phyloP scores from a whole-genome alignment of 2,888 invertebrate species.

The Leistus spinibarbis region DNA sequence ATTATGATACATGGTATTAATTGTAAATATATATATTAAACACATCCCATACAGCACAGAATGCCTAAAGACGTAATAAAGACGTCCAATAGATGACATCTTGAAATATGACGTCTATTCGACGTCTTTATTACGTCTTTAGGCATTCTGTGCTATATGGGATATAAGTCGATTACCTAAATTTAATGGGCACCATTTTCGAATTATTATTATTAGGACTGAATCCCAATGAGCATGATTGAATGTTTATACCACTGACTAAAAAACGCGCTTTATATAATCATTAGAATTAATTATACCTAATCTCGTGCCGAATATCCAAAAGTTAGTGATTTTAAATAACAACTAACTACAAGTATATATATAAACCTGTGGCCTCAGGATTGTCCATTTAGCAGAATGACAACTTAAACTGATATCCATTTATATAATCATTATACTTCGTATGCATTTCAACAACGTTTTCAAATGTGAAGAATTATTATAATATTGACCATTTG shows the following conservation, averaged over 20 bases:
- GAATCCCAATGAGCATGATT: background rate
- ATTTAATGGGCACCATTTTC: background rate
- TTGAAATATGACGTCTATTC: too few species aligned
- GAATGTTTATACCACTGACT: background rate
- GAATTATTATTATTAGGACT: background rate
- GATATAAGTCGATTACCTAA: background rate
- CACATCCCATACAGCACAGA: too few species aligned
- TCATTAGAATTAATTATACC: background rate
- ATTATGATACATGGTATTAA: background rate
- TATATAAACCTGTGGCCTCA: too few species aligned
- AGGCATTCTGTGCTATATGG: too few species aligned
- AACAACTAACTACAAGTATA: too few species aligned
- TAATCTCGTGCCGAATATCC: background rate
- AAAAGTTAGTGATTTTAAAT: background rate
- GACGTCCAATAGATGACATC: too few species aligned
- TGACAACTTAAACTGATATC: too few species aligned
- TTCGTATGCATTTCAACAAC: background rate
- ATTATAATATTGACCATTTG: background rate
- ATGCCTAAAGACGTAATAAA: too few species aligned
- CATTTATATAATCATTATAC: background rate
- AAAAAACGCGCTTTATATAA: background rate
- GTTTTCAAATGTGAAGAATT: background rate
- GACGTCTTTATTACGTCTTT: too few species aligned
- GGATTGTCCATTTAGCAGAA: too few species aligned
- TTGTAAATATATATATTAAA: background rate